Conservation (phyloP, 2,797 vertebrate species). For the Trichosurus vulpecula region DNA sequence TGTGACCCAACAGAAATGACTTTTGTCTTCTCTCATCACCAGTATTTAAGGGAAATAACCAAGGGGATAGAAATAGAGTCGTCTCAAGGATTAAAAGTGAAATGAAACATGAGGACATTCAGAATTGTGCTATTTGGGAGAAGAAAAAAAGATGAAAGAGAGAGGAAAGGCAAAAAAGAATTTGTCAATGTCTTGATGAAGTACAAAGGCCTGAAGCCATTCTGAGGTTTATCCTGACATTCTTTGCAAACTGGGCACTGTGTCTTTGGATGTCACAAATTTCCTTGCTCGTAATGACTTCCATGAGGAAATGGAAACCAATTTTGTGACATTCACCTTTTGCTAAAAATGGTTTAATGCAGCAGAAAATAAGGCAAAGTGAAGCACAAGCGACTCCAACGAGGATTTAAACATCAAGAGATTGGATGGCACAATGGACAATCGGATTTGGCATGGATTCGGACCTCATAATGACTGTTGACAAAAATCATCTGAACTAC, state of each 20-base stretch:
- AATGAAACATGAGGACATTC: conserved; percentile 17
- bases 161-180: neutral
- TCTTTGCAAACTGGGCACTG: conserved; percentile 13
- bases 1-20: neutral
- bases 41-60: conserved; percentile 30
- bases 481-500: conserved; percentile 28
- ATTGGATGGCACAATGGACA: neutral
- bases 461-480: conserved; percentile 40
- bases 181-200: conserved; percentile 4
- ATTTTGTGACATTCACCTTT: neutral
- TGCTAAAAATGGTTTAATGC: conserved; percentile 29
- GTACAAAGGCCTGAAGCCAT: conserved; percentile 13
- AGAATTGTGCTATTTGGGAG: conserved; percentile 10
- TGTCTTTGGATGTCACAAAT: conserved; percentile 38
- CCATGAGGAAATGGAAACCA: neutral
- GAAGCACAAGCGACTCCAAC: conserved; percentile 15
- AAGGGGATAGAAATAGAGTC: conserved; percentile 28
- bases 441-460: conserved; percentile 37
- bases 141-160: neutral
- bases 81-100: conserved; percentile 49
- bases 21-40: conserved; percentile 38
- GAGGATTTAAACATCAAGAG: conserved; percentile 30
- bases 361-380: conserved; percentile 43
- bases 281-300: neutral
- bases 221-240: conserved; percentile 27